phyloP scores from a whole-genome alignment of 2,113 vertebrate genomes.

The human (Homo sapiens) region GRCh38 chr16:9256001-9256500 shows the following conservation, averaged over 20 bases:
- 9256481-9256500: background rate
- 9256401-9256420: background rate
- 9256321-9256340: background rate
- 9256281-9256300: background rate
- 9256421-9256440: background rate
- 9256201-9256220: background rate
- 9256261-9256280: background rate
- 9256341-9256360: background rate
- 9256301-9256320: background rate
- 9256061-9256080: background rate
- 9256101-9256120: background rate
- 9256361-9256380: background rate
- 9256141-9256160: too few species aligned
- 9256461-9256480: background rate
- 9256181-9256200: background rate
- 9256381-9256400: background rate
- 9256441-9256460: background rate
- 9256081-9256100: background rate
- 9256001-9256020: accelerated
- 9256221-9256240: background rate
- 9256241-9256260: too few species aligned
- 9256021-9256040: background rate
- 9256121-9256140: background rate
- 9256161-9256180: background rate
- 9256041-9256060: background rate